Evolutionary conservation across 2,888 invertebrate genomes (phyloP), one percentile per base, ranked within the genome.

Genomic region (Gymnosoma rotundatum): DNA sequence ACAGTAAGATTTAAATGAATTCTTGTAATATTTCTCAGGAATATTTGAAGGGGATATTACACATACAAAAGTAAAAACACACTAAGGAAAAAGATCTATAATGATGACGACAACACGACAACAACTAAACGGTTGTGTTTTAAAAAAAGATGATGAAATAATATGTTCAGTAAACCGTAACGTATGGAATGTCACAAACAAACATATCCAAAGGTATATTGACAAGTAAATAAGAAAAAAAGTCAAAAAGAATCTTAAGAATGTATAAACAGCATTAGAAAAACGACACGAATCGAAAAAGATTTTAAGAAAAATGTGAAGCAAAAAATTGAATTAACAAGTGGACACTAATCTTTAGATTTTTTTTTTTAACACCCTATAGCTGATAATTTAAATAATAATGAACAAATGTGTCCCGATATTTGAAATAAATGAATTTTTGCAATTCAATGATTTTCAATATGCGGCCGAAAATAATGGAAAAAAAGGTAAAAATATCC

Each of bases 111-210:
- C 16, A 14, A 67, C 18, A 63, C 25, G 48, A 60, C 16, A 14
- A 67, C 18, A 61, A 76, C 42, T 36, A 36, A 5, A 67, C 52
- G 32, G 45, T 54, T 14, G 73, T 42, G 20, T 60, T 42, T 25
- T 12, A 61, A 45, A 18, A 3, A 74, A 64, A 70, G 18, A 74
- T 78, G 67, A 74, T 80, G 73, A 45, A 80, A 78, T 83, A 76
- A 76, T 73, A 63, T 76, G 83, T 73, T 69, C 66, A 67, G 66
- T 72, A 78, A 72, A 69, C 63, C 79, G 38, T 85, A 70, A 83
- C 58, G 63, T 78, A 82, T 82, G 78, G 42, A 75, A 85, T 81
- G 82, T 78, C 82, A 75, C 56, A 66, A 85, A 36, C 82, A 82
- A 72, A 56, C 52, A 48, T 61, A 61, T 9, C 66, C 20, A 61